Conservation (phyloP, 2,797 vertebrate genomes). For the Enteromius anoplus region DNA sequence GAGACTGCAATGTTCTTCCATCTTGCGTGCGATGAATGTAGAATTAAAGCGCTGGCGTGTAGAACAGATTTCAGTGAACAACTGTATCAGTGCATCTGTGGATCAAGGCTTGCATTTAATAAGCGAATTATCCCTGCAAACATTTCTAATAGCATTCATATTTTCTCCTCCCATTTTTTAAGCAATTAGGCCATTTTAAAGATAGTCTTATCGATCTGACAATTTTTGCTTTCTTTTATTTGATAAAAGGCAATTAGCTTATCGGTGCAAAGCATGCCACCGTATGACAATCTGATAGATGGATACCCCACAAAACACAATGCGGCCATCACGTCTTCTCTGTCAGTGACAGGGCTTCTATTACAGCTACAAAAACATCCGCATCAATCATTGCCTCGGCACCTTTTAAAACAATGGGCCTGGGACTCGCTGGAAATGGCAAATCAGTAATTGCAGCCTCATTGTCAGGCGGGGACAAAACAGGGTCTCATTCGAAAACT, state of each 20-base stretch:
- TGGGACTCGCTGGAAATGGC: conserved; percentile 70
- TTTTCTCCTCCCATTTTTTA: conserved; percentile 35
- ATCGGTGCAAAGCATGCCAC: conserved; percentile 48
- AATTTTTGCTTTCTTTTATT: conserved; percentile 49
- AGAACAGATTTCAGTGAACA: conserved; percentile 32
- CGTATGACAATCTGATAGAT: conserved; percentile 53
- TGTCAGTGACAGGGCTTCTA: conserved; percentile 44
- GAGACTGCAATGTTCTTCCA: conserved; percentile 7
- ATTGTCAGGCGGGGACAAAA: conserved; percentile 52
- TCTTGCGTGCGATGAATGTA: conserved; percentile 28
- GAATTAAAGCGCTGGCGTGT: conserved; percentile 16
- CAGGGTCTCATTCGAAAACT: conserved; percentile 33
- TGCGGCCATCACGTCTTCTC: conserved; percentile 31
- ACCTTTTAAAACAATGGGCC: conserved; percentile 79
- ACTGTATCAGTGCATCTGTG: conserved; percentile 43
- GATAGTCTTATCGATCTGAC: conserved; percentile 45
- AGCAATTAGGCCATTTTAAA: conserved; percentile 46
- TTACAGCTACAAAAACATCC: conserved; percentile 64
- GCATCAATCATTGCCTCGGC: conserved; percentile 76
- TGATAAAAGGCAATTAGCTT: conserved; percentile 57
- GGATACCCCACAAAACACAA: conserved; percentile 50
- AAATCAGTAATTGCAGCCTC: conserved; percentile 74
- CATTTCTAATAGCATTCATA: conserved; percentile 47
- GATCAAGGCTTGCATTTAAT: conserved; percentile 42
- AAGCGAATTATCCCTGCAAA: conserved; percentile 37